Evolutionary conservation across 2,888 invertebrate species (phyloP).

Genomic region (Zygogramma bicolorata): DNA sequence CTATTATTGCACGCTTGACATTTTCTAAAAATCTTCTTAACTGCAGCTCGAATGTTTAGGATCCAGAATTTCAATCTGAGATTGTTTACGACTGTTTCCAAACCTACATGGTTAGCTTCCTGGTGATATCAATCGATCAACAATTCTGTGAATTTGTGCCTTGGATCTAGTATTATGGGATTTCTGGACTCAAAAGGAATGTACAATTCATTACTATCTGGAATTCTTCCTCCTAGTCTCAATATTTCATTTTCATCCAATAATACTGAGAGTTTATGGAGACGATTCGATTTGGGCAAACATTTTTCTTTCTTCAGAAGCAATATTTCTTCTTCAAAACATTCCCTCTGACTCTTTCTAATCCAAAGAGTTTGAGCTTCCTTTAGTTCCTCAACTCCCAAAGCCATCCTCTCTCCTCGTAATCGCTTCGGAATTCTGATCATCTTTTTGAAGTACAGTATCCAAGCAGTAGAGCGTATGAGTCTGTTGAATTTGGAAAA

Average conservation of each 20-base stretch:
- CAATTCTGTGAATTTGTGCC: background rate
- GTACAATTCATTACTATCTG: too few relatives aligned
- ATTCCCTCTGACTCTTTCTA: background rate
- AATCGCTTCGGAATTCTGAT: background rate
- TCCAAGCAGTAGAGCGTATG: constrained; percentile 4
- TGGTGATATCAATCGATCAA: background rate
- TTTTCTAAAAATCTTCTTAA: background rate
- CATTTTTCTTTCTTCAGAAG: background rate
- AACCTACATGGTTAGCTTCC: background rate
- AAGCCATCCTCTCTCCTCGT: background rate
- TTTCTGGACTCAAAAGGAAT: background rate
- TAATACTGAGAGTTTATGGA: background rate
- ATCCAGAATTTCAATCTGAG: background rate
- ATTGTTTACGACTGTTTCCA: background rate
- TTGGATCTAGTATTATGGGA: background rate
- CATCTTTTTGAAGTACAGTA: background rate
- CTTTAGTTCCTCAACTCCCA: background rate
- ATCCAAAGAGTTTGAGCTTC: background rate
- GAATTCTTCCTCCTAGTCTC: background rate
- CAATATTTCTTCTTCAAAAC: background rate
- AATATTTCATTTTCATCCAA: background rate
- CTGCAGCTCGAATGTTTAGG: background rate
- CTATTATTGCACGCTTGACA: background rate
- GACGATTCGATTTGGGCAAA: background rate
- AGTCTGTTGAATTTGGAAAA: constrained; percentile 6